These are phyloP conservation scores for Scelioninae gen. 2 DNA, from an alignment of 2,888 invertebrate genomes.

Conservation along the genomic window DNA sequence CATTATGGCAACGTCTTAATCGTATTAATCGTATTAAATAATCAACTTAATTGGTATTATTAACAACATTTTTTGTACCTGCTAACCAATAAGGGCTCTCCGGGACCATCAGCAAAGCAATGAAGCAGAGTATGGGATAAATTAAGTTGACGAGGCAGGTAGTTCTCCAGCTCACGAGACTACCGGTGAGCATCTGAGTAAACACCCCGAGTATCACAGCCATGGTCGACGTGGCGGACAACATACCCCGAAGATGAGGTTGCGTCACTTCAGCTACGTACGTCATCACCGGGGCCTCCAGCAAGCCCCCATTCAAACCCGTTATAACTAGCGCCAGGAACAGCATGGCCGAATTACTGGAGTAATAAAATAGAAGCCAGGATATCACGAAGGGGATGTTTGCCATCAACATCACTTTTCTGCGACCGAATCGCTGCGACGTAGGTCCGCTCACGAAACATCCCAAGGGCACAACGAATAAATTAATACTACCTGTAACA, in stretches of 20 bases:
- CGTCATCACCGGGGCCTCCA: slow-evolving; percentile 89
- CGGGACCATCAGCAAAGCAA: slow-evolving; percentile 83
- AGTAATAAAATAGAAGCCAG: slow-evolving; percentile 85
- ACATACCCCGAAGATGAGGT: slow-evolving; percentile 85
- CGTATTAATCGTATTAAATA: neutral
- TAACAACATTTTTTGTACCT: too few relatives aligned
- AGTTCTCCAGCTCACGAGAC: slow-evolving; percentile 83
- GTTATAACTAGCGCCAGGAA: slow-evolving; percentile 84
- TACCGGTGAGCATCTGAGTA: slow-evolving; percentile 85
- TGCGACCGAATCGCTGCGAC: slow-evolving; percentile 84
- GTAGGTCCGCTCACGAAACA: slow-evolving; percentile 85
- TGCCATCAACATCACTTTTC: slow-evolving; percentile 80
- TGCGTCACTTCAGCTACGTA: slow-evolving; percentile 91
- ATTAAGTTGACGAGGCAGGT: slow-evolving; percentile 82
- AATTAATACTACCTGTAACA: slow-evolving; percentile 84
- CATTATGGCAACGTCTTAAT: too few relatives aligned
- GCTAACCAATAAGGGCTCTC: slow-evolving; percentile 90
- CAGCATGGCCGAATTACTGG: slow-evolving; percentile 80
- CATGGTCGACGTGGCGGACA: slow-evolving; percentile 85
- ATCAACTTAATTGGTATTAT: too few relatives aligned
- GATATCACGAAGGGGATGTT: slow-evolving; percentile 82
- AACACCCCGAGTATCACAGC: slow-evolving; percentile 86
- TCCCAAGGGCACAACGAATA: slow-evolving; percentile 87
- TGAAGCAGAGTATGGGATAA: slow-evolving; percentile 81
- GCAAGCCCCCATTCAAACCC: slow-evolving; percentile 85